A percentile compares a stretch with the other conserved stretches of the same genome.
phyloP scores from a whole-genome alignment of 1,140 invertebrate species.

The Diachasmimorpha longicaudata region DNA sequence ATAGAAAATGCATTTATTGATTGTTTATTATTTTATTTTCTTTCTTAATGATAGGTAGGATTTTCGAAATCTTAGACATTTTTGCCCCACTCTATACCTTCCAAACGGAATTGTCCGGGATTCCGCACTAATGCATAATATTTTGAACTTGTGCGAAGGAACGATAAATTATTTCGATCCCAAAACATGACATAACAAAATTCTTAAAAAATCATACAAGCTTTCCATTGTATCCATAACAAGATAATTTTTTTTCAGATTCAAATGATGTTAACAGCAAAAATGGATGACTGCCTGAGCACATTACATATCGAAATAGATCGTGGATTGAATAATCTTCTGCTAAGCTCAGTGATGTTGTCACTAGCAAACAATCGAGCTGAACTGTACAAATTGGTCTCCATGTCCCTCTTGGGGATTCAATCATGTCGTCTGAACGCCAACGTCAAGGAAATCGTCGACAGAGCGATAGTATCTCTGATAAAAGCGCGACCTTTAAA shows the following conservation, averaged over 20 bases:
- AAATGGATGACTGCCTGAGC: constrained; percentile 75
- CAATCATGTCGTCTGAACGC: constrained; percentile 66
- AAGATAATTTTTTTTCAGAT: constrained; percentile 57
- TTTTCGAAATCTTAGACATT: too few relatives aligned
- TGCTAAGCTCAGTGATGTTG: constrained; percentile 74
- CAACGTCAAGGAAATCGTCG: constrained; percentile 67
- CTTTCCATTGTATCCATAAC: background rate
- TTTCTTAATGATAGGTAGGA: too few relatives aligned
- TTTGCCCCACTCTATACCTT: too few relatives aligned
- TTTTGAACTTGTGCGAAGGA: too few relatives aligned
- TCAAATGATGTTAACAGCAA: constrained; percentile 67
- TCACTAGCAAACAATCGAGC: constrained; percentile 64
- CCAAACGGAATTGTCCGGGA: too few relatives aligned
- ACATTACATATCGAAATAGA: constrained; percentile 66
- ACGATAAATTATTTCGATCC: too few relatives aligned
- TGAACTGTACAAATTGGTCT: constrained; percentile 65
- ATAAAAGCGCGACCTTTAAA: constrained; percentile 67
- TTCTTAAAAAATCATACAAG: too few relatives aligned
- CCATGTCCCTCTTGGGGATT: constrained; percentile 68
- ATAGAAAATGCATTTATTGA: too few relatives aligned
- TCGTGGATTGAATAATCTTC: constrained; percentile 67
- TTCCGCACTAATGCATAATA: too few relatives aligned
- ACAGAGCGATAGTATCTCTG: constrained; percentile 66
- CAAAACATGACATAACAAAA: too few relatives aligned
- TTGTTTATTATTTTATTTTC: too few relatives aligned